Conservation (phyloP, 2,797 vertebrate species). For the Tympanoctomys barrerae region DNA sequence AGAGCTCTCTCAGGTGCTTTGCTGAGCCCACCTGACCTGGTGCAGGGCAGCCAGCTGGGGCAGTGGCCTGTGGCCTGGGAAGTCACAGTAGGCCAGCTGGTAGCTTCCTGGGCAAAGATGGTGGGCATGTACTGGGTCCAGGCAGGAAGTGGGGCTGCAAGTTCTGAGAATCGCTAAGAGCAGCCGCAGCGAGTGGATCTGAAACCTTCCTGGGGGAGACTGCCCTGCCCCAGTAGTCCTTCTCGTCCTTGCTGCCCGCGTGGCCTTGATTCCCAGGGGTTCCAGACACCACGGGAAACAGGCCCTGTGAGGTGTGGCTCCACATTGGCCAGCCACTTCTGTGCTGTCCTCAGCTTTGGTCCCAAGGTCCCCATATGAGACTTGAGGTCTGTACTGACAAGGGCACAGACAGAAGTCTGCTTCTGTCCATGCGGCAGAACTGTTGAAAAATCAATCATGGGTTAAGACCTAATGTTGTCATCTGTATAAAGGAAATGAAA, state of each 20-base stretch:
- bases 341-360: not conserved
- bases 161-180: not conserved
- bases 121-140: accelerated
- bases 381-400: not conserved
- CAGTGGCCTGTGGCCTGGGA: not conserved
- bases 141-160: not conserved
- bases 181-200: accelerated
- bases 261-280: not conserved
- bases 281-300: not conserved
- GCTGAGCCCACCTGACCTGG: not conserved
- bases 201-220: accelerated
- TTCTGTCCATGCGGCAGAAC: not conserved
- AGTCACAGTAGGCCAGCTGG: not conserved
- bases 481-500: not conserved
- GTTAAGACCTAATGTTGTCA: not conserved
- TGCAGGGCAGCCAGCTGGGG: not conserved
- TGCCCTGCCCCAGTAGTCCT: not conserved
- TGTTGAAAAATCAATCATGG: accelerated
- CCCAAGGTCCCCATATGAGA: not conserved
- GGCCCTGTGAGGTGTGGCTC: not conserved
- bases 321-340: not conserved
- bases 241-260: not conserved
- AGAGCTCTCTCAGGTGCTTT: not conserved
- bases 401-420: not conserved
- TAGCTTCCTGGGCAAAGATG: not conserved